phyloP scores from a whole-genome alignment of 2,888 invertebrate genomes.

The Oscheius myriophilus region DNA sequence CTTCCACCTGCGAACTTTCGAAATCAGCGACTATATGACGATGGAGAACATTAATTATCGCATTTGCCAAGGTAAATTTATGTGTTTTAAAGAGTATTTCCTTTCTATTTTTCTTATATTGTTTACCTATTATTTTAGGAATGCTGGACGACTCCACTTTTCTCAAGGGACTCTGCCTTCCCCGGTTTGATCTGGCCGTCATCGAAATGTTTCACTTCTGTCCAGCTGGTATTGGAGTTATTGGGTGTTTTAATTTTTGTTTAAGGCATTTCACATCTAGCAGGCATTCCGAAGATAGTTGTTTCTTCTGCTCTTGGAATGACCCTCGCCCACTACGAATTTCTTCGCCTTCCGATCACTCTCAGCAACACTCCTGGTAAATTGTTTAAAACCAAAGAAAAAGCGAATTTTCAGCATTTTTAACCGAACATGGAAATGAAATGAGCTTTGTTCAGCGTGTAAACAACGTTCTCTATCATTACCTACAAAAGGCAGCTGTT shows the following conservation, averaged over 20 bases:
- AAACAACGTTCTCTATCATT: slow-evolving; percentile 31
- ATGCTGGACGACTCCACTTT: slow-evolving; percentile 24
- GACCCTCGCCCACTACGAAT: slow-evolving; percentile 32
- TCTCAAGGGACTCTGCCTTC: neutral
- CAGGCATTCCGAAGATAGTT: slow-evolving; percentile 32
- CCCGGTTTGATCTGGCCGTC: slow-evolving; percentile 29
- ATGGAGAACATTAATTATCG: slow-evolving; percentile 34
- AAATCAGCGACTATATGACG: slow-evolving; percentile 28
- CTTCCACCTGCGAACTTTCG: slow-evolving; percentile 31
- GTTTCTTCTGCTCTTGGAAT: slow-evolving; percentile 35
- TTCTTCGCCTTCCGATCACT: slow-evolving; percentile 15
- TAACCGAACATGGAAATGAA: slow-evolving; percentile 29
- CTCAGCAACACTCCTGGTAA: slow-evolving; percentile 35
- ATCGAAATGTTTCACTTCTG: slow-evolving; percentile 39
- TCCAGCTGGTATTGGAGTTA: slow-evolving; percentile 21
- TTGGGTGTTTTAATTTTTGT: neutral
- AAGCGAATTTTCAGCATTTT: slow-evolving; percentile 25
- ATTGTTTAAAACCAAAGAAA: neutral
- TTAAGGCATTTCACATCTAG: slow-evolving; percentile 13
- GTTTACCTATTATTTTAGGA: slow-evolving; percentile 11
- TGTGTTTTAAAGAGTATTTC: neutral
- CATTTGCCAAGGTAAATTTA: slow-evolving; percentile 27
- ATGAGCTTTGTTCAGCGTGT: slow-evolving; percentile 29
- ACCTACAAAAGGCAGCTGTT: slow-evolving; percentile 8
- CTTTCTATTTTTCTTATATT: too few relatives aligned